Percentiles rank a stretch among this genome's conserved stretches.
These are phyloP conservation scores for human DNA, from an alignment of 2,113 vertebrate species.

Conservation along the genomic window GRCh38 chr3:62381001-62381500, in stretches of 20 bases:
- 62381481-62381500: background rate
- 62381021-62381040: background rate
- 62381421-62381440: conserved; percentile 45
- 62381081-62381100: background rate
- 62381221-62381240: background rate
- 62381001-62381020: background rate
- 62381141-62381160: background rate
- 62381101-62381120: background rate
- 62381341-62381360: conserved; percentile 73
- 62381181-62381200: background rate
- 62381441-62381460: conserved; percentile 23
- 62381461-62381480: conserved; percentile 13
- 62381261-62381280: conserved; percentile 51
- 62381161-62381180: background rate
- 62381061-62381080: background rate
- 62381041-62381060: background rate
- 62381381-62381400: conserved; percentile 57
- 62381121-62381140: background rate
- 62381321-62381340: conserved; percentile 71
- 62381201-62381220: background rate
- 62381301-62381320: conserved; percentile 29
- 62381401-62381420: conserved; percentile 48
- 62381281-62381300: conserved; percentile 58
- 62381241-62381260: conserved; percentile 67
- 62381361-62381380: conserved; percentile 50